Evolutionary conservation across 2,888 invertebrate species (phyloP).

Genomic region (Rhabditophanes sp.): DNA sequence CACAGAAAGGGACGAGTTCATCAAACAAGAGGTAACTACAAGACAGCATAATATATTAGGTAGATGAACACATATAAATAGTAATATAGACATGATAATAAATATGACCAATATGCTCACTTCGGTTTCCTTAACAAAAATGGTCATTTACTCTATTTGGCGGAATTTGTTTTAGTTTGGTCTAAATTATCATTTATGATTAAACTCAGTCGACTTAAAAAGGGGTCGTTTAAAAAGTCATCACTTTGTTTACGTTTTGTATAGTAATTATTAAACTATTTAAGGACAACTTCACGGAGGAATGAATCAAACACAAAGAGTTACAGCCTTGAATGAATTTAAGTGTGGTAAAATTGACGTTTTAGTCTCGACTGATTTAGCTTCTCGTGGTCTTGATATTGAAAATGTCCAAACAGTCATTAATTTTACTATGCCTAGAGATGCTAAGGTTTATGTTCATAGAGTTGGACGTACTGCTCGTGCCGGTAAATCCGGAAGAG

Average conservation of each 20-base stretch:
- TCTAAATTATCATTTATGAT: too few relatives aligned
- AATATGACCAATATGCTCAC: too few relatives aligned
- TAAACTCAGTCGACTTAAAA: too few relatives aligned
- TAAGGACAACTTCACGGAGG: constrained; percentile 90
- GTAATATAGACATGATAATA: too few relatives aligned
- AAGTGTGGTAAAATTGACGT: constrained; percentile 48
- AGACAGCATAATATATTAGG: too few relatives aligned
- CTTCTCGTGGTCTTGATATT: constrained; percentile 83
- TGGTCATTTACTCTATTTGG: too few relatives aligned
- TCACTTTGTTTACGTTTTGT: not conserved
- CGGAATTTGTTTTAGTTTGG: too few relatives aligned
- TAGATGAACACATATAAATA: too few relatives aligned
- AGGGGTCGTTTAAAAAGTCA: too few relatives aligned
- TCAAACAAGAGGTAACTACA: too few relatives aligned
- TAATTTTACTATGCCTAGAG: constrained; percentile 85
- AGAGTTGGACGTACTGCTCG: constrained; percentile 85
- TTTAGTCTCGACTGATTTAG: constrained; percentile 80
- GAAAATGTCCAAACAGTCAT: constrained; percentile 90
- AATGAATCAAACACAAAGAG: constrained; percentile 66
- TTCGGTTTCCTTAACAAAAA: too few relatives aligned
- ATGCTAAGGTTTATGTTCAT: constrained; percentile 88
- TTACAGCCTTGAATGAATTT: constrained; percentile 37
- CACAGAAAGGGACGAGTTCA: too few relatives aligned
- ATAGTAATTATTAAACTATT: constrained; percentile 44
- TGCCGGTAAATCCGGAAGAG: constrained; percentile 68